Conservation (phyloP, 2,888 invertebrate genomes). For the Sarcophaga rosellei region DNA sequence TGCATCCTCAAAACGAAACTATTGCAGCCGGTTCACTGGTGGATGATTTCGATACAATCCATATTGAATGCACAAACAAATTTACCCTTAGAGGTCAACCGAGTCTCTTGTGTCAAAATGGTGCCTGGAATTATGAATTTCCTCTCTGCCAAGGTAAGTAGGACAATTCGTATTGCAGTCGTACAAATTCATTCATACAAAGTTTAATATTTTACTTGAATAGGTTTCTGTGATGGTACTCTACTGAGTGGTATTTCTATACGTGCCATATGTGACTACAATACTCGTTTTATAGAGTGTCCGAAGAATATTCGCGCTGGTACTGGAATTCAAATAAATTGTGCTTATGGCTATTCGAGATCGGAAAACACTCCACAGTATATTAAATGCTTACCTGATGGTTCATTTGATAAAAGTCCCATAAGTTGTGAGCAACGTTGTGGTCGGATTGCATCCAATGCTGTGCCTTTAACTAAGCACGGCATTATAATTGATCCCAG, state of each 20-base stretch:
- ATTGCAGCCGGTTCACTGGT: conserved; percentile 17
- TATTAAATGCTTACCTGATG: conserved; percentile 42
- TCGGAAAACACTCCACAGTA: not conserved
- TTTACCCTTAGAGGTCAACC: not conserved
- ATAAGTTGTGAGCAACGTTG: conserved; percentile 70
- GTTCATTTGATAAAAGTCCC: conserved; percentile 29
- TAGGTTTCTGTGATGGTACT: conserved; percentile 55
- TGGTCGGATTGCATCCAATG: conserved; percentile 60
- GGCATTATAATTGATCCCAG: conserved; percentile 67
- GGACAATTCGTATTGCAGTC: not conserved
- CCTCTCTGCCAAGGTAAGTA: conserved; percentile 35
- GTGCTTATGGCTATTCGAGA: conserved; percentile 47
- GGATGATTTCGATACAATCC: conserved; percentile 23
- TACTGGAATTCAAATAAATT: conserved; percentile 42
- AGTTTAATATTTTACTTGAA: not conserved
- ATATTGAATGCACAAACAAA: conserved; percentile 39
- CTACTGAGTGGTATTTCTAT: conserved; percentile 35
- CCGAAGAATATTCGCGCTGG: conserved; percentile 57
- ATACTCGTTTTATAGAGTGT: not conserved
- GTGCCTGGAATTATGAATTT: conserved; percentile 69
- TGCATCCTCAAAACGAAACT: conserved; percentile 46
- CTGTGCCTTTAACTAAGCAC: conserved; percentile 59
- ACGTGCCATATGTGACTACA: conserved; percentile 27
- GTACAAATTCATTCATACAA: too few species aligned
- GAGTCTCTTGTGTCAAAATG: conserved; percentile 54